phyloP scores from a whole-genome alignment of 2,888 invertebrate genomes.

The Polydrusus tereticollis region DNA sequence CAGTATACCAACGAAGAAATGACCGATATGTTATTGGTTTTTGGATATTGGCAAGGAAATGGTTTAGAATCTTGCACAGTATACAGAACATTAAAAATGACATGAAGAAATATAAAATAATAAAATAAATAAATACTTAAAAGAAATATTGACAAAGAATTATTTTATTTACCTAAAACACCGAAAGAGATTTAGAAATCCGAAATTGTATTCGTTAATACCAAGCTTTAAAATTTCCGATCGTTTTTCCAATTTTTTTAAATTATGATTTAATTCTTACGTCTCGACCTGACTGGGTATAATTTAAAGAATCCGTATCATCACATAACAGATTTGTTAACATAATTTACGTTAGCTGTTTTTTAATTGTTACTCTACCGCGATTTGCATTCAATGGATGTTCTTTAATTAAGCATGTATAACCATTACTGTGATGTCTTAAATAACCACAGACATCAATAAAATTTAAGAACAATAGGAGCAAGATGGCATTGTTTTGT shows the following conservation, averaged over 20 bases:
- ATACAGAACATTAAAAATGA: too few species aligned
- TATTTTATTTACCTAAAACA: too few species aligned
- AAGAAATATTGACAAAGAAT: too few species aligned
- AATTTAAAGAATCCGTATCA: neutral
- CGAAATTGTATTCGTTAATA: too few species aligned
- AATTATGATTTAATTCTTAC: neutral
- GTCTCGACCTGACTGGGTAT: neutral
- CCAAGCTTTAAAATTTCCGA: too few species aligned
- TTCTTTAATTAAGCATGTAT: neutral
- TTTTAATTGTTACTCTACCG: neutral
- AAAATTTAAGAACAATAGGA: conserved; percentile 19
- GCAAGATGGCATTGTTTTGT: conserved; percentile 15
- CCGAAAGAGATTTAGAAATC: too few species aligned
- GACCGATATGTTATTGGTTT: too few species aligned
- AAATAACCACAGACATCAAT: neutral
- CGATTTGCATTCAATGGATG: conserved; percentile 14
- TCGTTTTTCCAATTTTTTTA: neutral
- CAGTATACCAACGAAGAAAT: too few species aligned
- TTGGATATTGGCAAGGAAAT: too few species aligned
- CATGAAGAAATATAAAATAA: too few species aligned
- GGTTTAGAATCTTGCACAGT: too few species aligned
- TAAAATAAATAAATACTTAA: too few species aligned
- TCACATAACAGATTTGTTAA: neutral
- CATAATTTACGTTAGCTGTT: neutral
- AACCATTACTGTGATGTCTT: neutral